phyloP scores from a whole-genome alignment of 2,888 invertebrate species.

The Xanthia togata region DNA sequence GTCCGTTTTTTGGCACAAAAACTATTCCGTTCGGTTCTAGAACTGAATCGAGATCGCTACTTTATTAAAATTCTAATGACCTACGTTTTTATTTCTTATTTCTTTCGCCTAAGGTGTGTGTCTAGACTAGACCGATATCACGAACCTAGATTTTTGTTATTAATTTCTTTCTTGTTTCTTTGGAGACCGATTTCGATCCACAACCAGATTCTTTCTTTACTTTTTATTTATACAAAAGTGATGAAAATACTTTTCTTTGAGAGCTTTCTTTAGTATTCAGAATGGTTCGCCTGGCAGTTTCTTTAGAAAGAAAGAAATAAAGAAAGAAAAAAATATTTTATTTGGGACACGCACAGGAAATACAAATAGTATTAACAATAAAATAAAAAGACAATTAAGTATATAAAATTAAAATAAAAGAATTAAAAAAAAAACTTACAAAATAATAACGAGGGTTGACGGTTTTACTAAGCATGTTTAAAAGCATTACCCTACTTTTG shows the following conservation, averaged over 20 bases:
- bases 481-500: not conserved
- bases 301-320: too few species aligned
- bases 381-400: too few species aligned
- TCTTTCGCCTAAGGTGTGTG: slow-evolving; percentile 11
- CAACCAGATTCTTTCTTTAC: not conserved
- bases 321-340: too few species aligned
- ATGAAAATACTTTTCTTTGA: not conserved
- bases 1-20: slow-evolving; percentile 49
- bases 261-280: too few species aligned
- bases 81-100: slow-evolving; percentile 45
- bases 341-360: too few species aligned
- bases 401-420: too few species aligned
- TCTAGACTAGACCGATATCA: not conserved
- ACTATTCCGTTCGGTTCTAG: slow-evolving; percentile 35
- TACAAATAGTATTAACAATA: too few species aligned
- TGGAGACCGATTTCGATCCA: not conserved
- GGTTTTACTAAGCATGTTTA: not conserved
- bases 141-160: not conserved
- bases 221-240: not conserved
- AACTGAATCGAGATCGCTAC: slow-evolving; percentile 41
- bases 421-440: too few species aligned
- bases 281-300: not conserved
- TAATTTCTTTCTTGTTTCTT: not conserved
- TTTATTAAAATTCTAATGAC: slow-evolving; percentile 56
- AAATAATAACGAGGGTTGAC: too few species aligned